Base-by-base conservation (phyloP, 2,888 invertebrate genomes). In the Pachymerium ferrugineum region DNA sequence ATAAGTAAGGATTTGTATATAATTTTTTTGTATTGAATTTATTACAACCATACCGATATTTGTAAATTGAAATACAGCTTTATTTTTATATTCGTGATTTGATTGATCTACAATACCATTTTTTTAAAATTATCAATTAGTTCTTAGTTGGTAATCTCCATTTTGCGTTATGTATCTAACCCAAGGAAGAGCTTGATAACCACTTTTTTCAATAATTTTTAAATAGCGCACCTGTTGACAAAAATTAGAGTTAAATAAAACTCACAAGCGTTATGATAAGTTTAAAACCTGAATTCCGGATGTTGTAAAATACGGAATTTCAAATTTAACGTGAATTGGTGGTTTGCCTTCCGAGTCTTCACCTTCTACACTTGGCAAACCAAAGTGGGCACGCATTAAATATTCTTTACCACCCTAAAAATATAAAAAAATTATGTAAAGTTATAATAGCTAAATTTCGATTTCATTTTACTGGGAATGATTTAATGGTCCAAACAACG, bases 111-210 rank as follows among this genome's bases (percentile, higher is more conserved):
- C n/a, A n/a, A n/a, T n/a, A n/a, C n/a, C n/a, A n/a, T n/a, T n/a
- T n/a, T n/a, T n/a, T n/a, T n/a, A n/a, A n/a, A n/a, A n/a, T 4
- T 28, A 1, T 78, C 75, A 94, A 84, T 93, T 94, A 78, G 95
- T 98, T 83, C 98, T 88, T 77, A 98, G 85, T 82, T 98, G 97
- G 83, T 99, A 98, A 83, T 99, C 98, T 72, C 98, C 98, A 83
- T 98, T 98, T 83, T 98, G 97, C 47, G 98, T 99, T 77, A 99
- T 98, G 82, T 98, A 99, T n/a, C 98, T 87, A 4, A 98, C 98
- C 98, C 98, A 98, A 0, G 98, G 98, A 76, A 99, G 83, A 0
- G 98, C 98, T 84, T 98, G 98, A 83, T 98, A 98, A 0, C 98
- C 98, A 83, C 96, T 97, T 85, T 99, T 98, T 81, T 98, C 98